Conservation (phyloP, 2,888 invertebrate genomes). For the Peribatodes rhomboidaria region DNA sequence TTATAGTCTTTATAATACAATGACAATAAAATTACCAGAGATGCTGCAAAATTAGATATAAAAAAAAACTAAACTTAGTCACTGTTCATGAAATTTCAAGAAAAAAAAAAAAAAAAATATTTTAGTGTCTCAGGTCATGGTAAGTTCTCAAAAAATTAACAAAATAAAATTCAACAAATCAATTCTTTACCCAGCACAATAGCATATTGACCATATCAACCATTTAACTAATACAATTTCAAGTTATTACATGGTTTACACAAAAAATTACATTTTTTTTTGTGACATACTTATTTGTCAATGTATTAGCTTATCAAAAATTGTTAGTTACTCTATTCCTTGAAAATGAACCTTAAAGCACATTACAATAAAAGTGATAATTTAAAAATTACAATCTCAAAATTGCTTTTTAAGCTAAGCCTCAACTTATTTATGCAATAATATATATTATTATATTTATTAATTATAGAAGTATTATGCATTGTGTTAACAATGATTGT, state of each 20-base stretch:
- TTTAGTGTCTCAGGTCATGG: too few species aligned
- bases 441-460: background rate
- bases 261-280: too few species aligned
- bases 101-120: background rate
- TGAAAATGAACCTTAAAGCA: background rate
- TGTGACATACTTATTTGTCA: too few species aligned
- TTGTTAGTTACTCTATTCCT: background rate
- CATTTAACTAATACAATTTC: too few species aligned
- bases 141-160: too few species aligned
- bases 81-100: background rate
- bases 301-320: too few species aligned
- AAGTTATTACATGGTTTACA: too few species aligned
- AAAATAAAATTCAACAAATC: too few species aligned
- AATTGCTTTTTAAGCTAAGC: conserved; percentile 34
- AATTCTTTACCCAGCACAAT: too few species aligned
- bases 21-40: background rate
- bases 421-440: conserved; percentile 12
- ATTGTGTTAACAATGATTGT: background rate
- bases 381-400: conserved; percentile 32
- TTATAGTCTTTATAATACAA: background rate
- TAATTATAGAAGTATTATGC: too few species aligned
- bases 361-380: conserved; percentile 34
- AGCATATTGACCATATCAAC: too few species aligned
- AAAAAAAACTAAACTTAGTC: background rate
- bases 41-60: background rate